Base-by-base conservation (phyloP, 1,140 invertebrate species). In the Subanguina moxae region DNA sequence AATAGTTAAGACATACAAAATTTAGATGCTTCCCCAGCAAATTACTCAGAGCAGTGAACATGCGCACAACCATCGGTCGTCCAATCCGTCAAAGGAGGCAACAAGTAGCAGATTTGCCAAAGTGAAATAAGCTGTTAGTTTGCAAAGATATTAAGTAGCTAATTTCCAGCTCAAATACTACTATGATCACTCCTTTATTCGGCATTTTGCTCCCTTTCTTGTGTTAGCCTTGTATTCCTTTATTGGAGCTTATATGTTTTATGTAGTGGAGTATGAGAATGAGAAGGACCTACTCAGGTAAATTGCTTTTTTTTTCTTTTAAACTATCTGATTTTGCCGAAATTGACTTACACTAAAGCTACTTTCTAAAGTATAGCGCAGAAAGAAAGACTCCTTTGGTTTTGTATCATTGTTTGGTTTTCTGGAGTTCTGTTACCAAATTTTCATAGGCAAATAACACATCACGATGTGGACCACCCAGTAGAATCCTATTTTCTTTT, bases 231-330 rank as follows among this genome's bases (percentile, higher is more conserved):
- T 81, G 25, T 82, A 82, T 57, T 78, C 80, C 25, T 23, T 82
- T 27, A 21, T 80, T n/a, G 80, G 80, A 5, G 80, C 80, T 8
- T 70, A 65, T 43, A 30, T 82, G 27, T 82, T 82, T 45, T 82
- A 76, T 64, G 43, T 61, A n/a, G 56, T 82, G 17, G 80, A 82
- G 59, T 61, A 78, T 61, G 80, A 83, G 19, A 58, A 81, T 62
- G 79, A 81, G 57, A 30, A 68, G 43, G 56, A 56, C 13, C 42
- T 80, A 8, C 67, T 76, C 27, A 45, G 57, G 78, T 79, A 46
- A 63, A 56, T 71, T 56, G n/a, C n/a, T n/a, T n/a, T n/a, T n/a
- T n/a, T n/a, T n/a, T n/a, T n/a, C n/a, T n/a, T n/a, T n/a, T n/a
- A n/a, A n/a, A n/a, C 11, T 38, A 38, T 38, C 32, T 38, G 32